A percentile compares a stretch with the other conserved stretches of the same genome.
Conservation (phyloP, 2,113 vertebrate genomes). For the Butorides virescens region DNA sequence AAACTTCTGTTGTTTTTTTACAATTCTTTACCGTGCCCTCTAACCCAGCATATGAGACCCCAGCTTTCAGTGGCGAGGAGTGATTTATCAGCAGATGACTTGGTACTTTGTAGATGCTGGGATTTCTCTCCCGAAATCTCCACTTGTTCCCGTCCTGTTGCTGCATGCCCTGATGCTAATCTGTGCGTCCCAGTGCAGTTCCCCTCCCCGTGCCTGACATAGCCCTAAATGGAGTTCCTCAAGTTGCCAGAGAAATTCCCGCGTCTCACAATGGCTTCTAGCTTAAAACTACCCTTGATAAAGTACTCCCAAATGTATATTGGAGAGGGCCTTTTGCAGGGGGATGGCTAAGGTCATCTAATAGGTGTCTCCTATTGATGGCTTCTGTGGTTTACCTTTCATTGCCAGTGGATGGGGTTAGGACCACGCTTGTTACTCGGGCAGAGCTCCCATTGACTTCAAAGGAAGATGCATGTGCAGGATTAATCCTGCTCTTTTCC, state of each 20-base stretch:
- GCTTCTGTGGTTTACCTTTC: conserved; percentile 53
- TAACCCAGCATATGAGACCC: background rate
- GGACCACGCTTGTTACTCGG: conserved; percentile 47
- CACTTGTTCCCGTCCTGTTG: background rate
- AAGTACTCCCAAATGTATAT: background rate
- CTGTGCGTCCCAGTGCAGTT: background rate
- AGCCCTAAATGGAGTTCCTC: conserved; percentile 18
- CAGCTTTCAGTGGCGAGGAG: background rate
- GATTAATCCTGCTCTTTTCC: conserved; percentile 48
- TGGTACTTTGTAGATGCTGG: background rate
- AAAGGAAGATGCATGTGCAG: background rate
- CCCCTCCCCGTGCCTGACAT: background rate
- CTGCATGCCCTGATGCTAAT: background rate
- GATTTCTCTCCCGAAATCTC: background rate
- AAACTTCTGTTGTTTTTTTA: conserved; percentile 55
- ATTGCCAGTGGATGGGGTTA: conserved; percentile 55
- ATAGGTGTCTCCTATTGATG: conserved; percentile 21
- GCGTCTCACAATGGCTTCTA: background rate
- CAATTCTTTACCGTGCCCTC: background rate
- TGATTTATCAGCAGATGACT: background rate
- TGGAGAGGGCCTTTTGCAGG: background rate
- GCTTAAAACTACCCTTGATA: background rate
- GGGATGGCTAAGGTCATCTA: background rate
- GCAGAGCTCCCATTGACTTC: conserved; percentile 19
- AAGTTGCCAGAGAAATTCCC: background rate